These are phyloP conservation scores for Sitta europaea DNA, from an alignment of 2,113 vertebrate genomes.

Conservation along the genomic window DNA sequence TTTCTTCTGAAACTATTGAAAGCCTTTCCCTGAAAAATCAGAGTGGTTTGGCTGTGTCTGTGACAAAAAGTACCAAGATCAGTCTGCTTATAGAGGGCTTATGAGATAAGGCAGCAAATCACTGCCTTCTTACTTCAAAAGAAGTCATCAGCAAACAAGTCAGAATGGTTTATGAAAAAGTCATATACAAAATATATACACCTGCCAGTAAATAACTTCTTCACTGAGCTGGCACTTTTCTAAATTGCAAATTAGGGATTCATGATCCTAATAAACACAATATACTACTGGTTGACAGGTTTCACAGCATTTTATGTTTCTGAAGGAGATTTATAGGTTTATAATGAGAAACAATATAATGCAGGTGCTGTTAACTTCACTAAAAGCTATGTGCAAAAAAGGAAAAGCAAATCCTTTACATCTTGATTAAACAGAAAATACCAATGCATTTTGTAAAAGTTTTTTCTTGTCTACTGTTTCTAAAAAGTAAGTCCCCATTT, in stretches of 20 bases:
- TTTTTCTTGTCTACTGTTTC: not conserved
- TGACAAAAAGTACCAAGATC: not conserved
- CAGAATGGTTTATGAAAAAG: not conserved
- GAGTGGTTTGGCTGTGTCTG: not conserved
- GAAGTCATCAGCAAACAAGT: not conserved
- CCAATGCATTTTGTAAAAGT: not conserved
- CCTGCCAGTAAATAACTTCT: slow-evolving; percentile 20
- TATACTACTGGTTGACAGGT: slow-evolving; percentile 34
- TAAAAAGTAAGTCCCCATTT: not conserved
- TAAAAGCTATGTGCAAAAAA: not conserved
- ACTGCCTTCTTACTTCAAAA: not conserved
- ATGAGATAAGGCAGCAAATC: not conserved
- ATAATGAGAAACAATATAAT: slow-evolving; percentile 24
- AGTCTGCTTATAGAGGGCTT: not conserved
- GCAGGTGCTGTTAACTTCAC: not conserved
- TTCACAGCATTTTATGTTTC: not conserved
- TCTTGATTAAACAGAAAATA: not conserved
- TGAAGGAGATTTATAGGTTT: slow-evolving; percentile 42
- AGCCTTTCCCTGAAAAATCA: not conserved
- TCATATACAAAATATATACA: not conserved
- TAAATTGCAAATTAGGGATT: slow-evolving; percentile 46
- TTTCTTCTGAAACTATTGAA: not conserved
- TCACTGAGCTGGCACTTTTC: not conserved
- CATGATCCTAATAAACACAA: slow-evolving; percentile 28
- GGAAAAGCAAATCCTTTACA: not conserved